phyloP scores from a whole-genome alignment of 2,797 vertebrate species.

The Fundulus diaphanus region DNA sequence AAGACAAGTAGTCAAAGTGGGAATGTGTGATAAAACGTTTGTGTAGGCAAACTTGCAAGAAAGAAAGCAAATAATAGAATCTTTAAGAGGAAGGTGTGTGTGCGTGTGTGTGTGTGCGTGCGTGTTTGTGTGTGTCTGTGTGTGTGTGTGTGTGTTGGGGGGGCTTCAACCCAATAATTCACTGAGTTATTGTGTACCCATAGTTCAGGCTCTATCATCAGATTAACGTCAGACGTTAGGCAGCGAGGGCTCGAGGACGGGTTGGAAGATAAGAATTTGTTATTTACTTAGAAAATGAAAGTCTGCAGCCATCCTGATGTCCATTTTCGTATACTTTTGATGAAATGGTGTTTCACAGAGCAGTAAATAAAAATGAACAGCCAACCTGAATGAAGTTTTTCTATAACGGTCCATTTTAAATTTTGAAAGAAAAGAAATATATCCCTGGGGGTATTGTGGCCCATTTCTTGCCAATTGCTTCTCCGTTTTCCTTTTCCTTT shows the following conservation, averaged over 20 bases:
- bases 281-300: constrained; percentile 9
- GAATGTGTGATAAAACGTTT: neutral
- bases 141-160: too few relatives aligned
- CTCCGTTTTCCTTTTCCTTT: neutral
- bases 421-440: neutral
- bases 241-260: neutral
- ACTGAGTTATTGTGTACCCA: neutral
- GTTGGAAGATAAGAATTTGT: neutral
- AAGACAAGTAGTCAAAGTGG: neutral
- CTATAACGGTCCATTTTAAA: neutral
- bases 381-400: neutral
- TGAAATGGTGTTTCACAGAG: neutral
- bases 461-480: neutral
- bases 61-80: neutral
- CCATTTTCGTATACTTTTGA: neutral
- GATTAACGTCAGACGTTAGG: neutral
- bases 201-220: neutral
- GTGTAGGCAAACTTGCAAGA: constrained; percentile 3
- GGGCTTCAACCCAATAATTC: too few relatives aligned
- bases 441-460: neutral
- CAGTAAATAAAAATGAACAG: neutral
- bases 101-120: too few relatives aligned
- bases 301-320: neutral
- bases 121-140: too few relatives aligned
- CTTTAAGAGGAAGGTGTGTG: neutral